Evolutionary conservation across 2,888 invertebrate species (phyloP), one percentile per base, ranked within the genome.

Genomic region (Neoascia interrupta): DNA sequence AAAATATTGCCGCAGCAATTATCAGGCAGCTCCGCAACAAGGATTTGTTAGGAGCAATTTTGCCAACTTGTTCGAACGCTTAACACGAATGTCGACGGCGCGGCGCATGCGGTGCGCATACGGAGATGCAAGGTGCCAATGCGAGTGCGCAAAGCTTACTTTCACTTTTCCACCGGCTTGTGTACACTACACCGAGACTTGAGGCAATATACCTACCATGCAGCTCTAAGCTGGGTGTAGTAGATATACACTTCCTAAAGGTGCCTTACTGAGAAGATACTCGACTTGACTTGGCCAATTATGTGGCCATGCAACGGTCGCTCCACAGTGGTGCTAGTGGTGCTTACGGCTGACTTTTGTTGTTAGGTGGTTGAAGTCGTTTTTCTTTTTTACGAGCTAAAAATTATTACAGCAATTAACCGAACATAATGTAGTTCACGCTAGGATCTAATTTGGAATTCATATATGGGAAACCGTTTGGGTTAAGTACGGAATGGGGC

Each of bases 221-320:
- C 23, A 37, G 53, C 39, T 39, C 4, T 11, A 37, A 49, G 60
- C 39, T n/a, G n/a, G n/a, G n/a, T n/a, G n/a, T n/a, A n/a, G n/a
- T n/a, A n/a, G n/a, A n/a, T n/a, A n/a, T n/a, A n/a, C n/a, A 43
- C 74, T 75, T 70, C 75, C 75, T 70, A 45, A 70, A 75, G 63
- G 56, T 70, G 56, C 49, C 41, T 49, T 37, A 39, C 45, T n/a
- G n/a, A n/a, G n/a, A n/a, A n/a, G n/a, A n/a, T n/a, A n/a, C 31
- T 8, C 31, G 31, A 6, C n/a, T 8, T n/a, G 16, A 39, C 34
- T 53, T 51, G 41, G 72, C 76, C 76, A 76, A 76, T 76, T 76
- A 72, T 58, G 39, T 58, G 39, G 47, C 58, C 70, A 63, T 64
- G 54, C 64, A 47, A 49, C 26, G 49, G 37, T 41, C 28, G 43